These are phyloP conservation scores for Phyto melanocephala DNA, from an alignment of 2,888 invertebrate genomes.

Conservation along the genomic window DNA sequence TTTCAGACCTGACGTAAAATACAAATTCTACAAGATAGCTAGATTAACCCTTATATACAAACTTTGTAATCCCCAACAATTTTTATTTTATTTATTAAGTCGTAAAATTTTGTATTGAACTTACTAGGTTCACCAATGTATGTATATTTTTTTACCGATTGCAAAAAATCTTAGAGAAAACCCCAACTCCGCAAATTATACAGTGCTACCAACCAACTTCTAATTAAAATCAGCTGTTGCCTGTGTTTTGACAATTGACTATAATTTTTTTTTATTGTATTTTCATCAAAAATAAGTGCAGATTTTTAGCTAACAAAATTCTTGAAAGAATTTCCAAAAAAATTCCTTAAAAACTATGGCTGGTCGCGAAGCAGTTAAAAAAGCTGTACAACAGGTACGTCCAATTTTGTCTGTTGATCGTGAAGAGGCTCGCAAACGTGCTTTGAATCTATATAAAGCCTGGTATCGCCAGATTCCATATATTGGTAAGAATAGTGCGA, in stretches of 20 bases:
- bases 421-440: conserved; percentile 89
- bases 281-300: background rate
- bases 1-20: no score
- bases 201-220: background rate
- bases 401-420: conserved; percentile 90
- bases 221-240: conserved; percentile 53
- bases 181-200: background rate
- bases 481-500: conserved; percentile 83
- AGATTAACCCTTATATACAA: no score
- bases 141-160: background rate
- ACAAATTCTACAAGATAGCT: no score
- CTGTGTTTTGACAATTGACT: conserved; percentile 19
- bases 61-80: no score
- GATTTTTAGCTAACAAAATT: conserved; percentile 47
- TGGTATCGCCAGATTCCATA: conserved; percentile 96
- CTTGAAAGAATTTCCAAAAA: conserved; percentile 7
- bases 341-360: conserved; percentile 68
- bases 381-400: conserved; percentile 85
- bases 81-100: no score
- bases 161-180: background rate
- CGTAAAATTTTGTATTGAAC: no score
- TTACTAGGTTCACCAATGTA: no score
- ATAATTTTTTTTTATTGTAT: conserved; percentile 27
- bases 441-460: conserved; percentile 92
- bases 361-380: conserved; percentile 79